Base-by-base conservation (phyloP, 1,140 invertebrate genomes). In the Drosophila asahinai region DNA sequence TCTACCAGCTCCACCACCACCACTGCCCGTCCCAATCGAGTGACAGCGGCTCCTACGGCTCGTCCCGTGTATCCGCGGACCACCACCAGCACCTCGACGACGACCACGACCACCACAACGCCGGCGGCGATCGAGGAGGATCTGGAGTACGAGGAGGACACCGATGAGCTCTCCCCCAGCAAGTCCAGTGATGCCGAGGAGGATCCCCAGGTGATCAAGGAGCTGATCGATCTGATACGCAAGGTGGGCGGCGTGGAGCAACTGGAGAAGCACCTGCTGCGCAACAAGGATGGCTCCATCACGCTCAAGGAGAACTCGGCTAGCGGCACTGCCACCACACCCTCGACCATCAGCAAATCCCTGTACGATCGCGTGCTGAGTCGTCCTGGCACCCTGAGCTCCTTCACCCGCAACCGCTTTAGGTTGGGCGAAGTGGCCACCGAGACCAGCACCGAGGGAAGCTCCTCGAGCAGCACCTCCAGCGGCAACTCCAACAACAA, bases 201-300 rank as follows among this genome's bases (percentile, higher is more conserved):
- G 93, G 97, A 97, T 93, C 97, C 97, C 0, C 95, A 94, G 91
- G 96, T 97, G 1, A 96, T 98, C 47, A 97, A 97, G 91, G 97
- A 98, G 91, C 93, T 98, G 0, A 96, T 98, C 47, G 95, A 96
- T 75, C 93, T 98, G 0, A 97, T 98, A 48, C 97, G 96, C 89
- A 97, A 97, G 95, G 95, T 96, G 66, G 96, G 97, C 90, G 97
- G 96, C 17, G 94, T 97, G 3, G 96, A 97, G 89, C 95, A 97
- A 81, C 91, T 97, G 12, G 96, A 97, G 86, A 97, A 96, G 84
- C 96, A 97, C 63, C 91, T 97, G 30, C 93, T 94, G 30, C 80
- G 94, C 5, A 94, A 95, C 54, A 95, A 95, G n/a, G 91, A 83
- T 49, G 80, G 80, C 8, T 83, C 83, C 4, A 91, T 90, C 2